phyloP scores from a whole-genome alignment of 2,888 invertebrate genomes.

The Mythimna pallens region DNA sequence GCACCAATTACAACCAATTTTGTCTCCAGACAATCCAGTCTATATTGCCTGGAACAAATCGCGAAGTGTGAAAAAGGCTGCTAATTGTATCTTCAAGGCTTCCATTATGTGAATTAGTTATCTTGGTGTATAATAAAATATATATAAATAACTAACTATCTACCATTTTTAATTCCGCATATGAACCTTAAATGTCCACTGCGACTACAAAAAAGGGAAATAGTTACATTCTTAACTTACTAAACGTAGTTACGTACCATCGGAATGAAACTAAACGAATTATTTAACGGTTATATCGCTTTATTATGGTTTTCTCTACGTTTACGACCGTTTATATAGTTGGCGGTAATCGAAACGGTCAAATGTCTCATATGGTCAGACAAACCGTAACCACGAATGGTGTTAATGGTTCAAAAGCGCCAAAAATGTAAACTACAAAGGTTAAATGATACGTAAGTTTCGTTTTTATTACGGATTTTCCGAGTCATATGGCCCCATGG shows the following conservation, averaged over 20 bases:
- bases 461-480: constrained; percentile 51
- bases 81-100: too few species aligned
- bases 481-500: constrained; percentile 33
- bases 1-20: too few species aligned
- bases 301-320: constrained; percentile 18
- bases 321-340: constrained; percentile 13
- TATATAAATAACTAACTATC: not conserved
- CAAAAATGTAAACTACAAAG: constrained; percentile 51
- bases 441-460: constrained; percentile 56
- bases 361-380: constrained; percentile 47
- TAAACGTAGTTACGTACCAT: constrained; percentile 2
- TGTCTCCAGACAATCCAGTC: too few species aligned
- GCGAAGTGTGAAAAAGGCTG: too few species aligned
- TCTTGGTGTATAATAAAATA: too few species aligned
- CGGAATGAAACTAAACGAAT: constrained; percentile 28
- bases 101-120: not conserved
- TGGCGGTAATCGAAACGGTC: constrained; percentile 26
- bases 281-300: constrained; percentile 21
- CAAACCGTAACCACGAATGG: constrained; percentile 33
- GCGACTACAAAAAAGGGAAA: constrained; percentile 23
- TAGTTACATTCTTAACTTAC: constrained; percentile 6
- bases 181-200: constrained; percentile 16
- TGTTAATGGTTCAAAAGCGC: constrained; percentile 51
- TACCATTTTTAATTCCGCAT: constrained; percentile 12
- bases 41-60: too few species aligned